Conservation (phyloP, 2,888 invertebrate genomes). For the Entomobrya multifasciata region DNA sequence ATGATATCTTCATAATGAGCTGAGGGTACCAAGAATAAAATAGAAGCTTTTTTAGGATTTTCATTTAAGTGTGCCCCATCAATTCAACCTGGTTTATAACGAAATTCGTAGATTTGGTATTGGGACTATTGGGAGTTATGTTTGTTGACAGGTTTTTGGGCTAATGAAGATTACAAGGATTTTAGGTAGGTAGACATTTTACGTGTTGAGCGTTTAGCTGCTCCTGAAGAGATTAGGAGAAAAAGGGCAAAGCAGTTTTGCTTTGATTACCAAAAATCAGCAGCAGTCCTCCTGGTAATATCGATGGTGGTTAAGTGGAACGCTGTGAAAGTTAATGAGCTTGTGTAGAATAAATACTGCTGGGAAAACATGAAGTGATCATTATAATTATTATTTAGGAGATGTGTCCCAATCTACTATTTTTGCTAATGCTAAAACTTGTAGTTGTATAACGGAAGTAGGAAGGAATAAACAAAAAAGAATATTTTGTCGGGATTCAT, state of each 20-base stretch:
- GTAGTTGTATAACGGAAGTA: background rate
- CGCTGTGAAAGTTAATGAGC: background rate
- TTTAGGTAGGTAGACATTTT: no score
- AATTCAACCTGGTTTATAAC: background rate
- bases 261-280: background rate
- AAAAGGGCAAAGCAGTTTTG: background rate
- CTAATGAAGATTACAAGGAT: background rate
- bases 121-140: background rate
- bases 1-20: no score
- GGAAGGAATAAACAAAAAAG: background rate
- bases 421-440: no score
- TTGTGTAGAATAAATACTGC: background rate
- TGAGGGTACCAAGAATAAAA: background rate
- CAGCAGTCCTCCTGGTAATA: background rate
- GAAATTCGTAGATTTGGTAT: no score
- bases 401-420: no score
- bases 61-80: background rate
- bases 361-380: background rate
- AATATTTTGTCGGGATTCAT: background rate
- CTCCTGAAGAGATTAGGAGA: background rate
- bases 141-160: background rate
- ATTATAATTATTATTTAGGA: background rate
- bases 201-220: background rate
- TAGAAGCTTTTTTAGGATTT: background rate
- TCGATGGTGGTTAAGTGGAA: background rate